Evolutionary conservation across 2,113 vertebrate species (phyloP).

Genomic region (Phylloscopus whistleri): DNA sequence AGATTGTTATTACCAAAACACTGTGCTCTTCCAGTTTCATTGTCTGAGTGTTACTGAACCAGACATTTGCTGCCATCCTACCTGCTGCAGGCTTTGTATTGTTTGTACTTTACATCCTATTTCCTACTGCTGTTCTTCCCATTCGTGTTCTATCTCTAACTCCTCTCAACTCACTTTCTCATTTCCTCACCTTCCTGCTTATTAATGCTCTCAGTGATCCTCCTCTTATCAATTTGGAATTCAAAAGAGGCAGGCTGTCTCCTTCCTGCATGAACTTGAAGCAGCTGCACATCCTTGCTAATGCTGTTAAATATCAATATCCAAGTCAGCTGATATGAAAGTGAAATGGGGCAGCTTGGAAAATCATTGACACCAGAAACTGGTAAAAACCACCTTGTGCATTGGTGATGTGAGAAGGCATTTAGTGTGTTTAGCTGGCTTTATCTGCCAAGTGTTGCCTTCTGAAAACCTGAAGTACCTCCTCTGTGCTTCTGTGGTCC

Average conservation of each 20-base stretch:
- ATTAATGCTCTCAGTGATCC: neutral
- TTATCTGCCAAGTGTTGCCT: neutral
- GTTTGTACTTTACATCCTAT: neutral
- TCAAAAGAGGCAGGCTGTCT: neutral
- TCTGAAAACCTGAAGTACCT: neutral
- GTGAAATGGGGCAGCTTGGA: neutral
- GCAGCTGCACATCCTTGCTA: neutral
- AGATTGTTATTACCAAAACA: neutral
- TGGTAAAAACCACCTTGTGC: neutral
- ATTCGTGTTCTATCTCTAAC: neutral
- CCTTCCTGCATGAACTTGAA: neutral
- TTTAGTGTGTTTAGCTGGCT: neutral
- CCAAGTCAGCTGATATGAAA: neutral
- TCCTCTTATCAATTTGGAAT: neutral
- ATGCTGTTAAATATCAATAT: neutral
- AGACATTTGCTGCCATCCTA: fast-evolving
- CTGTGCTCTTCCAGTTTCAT: neutral
- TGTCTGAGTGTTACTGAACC: neutral
- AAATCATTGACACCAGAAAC: neutral
- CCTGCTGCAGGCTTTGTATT: neutral
- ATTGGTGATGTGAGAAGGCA: neutral
- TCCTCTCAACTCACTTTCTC: neutral
- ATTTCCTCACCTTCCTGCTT: neutral
- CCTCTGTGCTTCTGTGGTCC: neutral
- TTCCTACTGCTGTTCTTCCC: neutral